Evolutionary conservation across 2,113 vertebrate genomes (phyloP).

Genomic region (Enhydra lutris): DNA sequence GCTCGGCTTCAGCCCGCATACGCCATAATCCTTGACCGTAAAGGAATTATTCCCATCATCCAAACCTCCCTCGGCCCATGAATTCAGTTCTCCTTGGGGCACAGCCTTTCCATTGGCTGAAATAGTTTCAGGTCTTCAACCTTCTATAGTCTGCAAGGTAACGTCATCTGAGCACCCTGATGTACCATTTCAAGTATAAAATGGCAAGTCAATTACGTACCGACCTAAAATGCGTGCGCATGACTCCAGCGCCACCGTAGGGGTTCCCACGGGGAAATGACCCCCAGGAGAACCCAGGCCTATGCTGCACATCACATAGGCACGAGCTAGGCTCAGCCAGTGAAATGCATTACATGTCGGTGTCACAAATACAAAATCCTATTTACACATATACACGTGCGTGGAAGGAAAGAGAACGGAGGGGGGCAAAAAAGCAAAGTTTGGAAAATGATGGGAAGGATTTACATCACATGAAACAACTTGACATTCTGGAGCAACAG

Average conservation of each 20-base stretch:
- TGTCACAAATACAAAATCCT: slow-evolving; percentile 50
- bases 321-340: slow-evolving; percentile 58
- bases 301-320: slow-evolving; percentile 46
- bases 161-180: slow-evolving; percentile 26
- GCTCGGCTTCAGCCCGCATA: neutral
- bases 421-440: neutral
- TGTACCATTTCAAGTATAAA: slow-evolving; percentile 61
- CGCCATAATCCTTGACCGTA: neutral
- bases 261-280: slow-evolving; percentile 36
- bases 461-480: neutral
- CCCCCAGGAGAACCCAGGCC: slow-evolving; percentile 20
- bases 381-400: slow-evolving; percentile 75
- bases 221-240: neutral
- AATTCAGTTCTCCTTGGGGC: neutral
- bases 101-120: slow-evolving; percentile 16
- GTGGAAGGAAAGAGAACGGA: neutral
- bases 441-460: neutral
- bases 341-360: slow-evolving; percentile 58
- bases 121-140: neutral
- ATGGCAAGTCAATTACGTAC: slow-evolving; percentile 66
- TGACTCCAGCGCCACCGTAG: neutral
- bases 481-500: neutral
- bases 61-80: neutral
- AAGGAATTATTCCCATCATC: neutral
- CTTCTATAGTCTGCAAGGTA: slow-evolving; percentile 51